A percentile compares a stretch with the other conserved stretches of the same genome.
Conservation (phyloP, 2,113 vertebrate genomes). For the Pangasianodon hypophthalmus region DNA sequence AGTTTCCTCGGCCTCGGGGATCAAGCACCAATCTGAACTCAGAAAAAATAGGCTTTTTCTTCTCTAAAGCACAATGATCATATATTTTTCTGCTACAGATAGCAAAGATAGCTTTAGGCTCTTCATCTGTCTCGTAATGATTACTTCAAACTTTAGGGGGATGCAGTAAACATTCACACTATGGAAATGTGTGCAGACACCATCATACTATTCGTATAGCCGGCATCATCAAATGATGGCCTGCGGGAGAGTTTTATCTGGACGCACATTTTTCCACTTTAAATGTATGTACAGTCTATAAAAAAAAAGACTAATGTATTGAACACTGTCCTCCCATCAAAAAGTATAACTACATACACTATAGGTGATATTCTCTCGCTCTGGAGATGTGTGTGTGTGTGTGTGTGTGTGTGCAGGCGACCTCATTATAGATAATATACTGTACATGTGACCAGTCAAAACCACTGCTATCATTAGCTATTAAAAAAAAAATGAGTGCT, state of each 20-base stretch:
- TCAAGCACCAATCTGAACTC: background rate
- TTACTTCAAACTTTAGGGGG: conserved; percentile 6
- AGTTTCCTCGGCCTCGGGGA: background rate
- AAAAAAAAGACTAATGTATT: background rate
- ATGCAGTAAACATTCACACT: conserved; percentile 2
- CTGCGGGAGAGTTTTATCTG: background rate
- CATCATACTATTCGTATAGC: background rate
- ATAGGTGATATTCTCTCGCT: background rate
- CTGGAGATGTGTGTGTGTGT: background rate
- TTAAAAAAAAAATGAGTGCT: background rate
- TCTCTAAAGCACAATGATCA: conserved; percentile 5
- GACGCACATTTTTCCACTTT: background rate
- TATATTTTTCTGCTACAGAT: background rate
- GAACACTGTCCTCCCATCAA: background rate
- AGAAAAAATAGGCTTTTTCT: background rate
- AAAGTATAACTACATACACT: background rate
- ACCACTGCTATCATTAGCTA: background rate
- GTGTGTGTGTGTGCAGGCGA: background rate
- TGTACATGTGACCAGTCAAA: background rate
- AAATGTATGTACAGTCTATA: background rate
- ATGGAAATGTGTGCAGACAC: background rate
- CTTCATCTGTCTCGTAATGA: conserved; percentile 18
- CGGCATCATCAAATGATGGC: background rate
- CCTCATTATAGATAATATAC: background rate
- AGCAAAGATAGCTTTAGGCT: background rate